phyloP scores from a whole-genome alignment of 2,888 invertebrate genomes.

The Scaptomyza parva region DNA sequence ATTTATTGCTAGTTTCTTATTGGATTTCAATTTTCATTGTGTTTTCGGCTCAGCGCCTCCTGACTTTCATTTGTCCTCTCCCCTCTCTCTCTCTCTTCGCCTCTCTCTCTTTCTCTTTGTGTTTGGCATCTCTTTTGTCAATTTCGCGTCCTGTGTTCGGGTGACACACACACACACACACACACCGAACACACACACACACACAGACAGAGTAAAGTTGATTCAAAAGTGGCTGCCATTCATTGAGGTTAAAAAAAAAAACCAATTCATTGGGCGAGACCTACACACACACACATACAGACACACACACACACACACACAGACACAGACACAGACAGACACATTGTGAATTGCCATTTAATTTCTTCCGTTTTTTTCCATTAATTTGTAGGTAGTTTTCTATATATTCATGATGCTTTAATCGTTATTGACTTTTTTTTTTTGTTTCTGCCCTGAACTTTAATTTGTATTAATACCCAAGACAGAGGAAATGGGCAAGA shows the following conservation, averaged over 20 bases:
- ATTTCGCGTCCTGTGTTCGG: slow-evolving; percentile 11
- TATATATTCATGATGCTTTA: background rate
- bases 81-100: too few relatives aligned
- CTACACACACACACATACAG: background rate
- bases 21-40: slow-evolving; percentile 51
- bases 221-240: slow-evolving; percentile 21
- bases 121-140: slow-evolving; percentile 13
- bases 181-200: background rate
- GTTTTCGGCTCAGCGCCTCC: slow-evolving; percentile 20
- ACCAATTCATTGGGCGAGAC: background rate
- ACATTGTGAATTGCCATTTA: background rate
- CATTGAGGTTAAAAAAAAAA: background rate
- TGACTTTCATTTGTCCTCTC: slow-evolving; percentile 71
- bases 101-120: slow-evolving; percentile 27
- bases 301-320: background rate
- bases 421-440: background rate
- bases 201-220: background rate
- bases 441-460: too few relatives aligned
- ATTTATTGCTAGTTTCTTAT: slow-evolving; percentile 67
- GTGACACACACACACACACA: background rate
- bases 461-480: too few relatives aligned
- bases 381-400: background rate
- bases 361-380: background rate
- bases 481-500: too few relatives aligned
- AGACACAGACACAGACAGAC: too few relatives aligned